Evolutionary conservation across 2,113 vertebrate genomes (phyloP).

Genomic region (Sula dactylatra): DNA sequence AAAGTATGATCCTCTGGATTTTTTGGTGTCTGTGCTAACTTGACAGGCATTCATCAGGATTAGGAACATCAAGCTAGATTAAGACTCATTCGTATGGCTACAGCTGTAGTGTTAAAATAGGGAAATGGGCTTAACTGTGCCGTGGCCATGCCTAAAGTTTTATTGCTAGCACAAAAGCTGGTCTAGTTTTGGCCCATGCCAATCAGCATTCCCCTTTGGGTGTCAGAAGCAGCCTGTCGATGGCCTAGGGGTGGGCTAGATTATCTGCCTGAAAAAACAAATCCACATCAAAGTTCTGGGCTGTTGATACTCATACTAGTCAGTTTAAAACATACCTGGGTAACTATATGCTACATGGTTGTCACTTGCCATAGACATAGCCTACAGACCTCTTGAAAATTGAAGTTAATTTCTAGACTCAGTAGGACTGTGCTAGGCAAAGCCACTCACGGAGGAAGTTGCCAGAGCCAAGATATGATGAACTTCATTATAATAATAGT

Average conservation of each 20-base stretch:
- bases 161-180: background rate
- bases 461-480: background rate
- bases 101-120: background rate
- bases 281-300: background rate
- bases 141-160: background rate
- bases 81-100: background rate
- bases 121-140: fast-evolving
- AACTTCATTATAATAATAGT: background rate
- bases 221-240: background rate
- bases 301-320: background rate
- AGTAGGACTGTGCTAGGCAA: background rate
- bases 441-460: background rate
- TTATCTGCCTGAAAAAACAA: background rate
- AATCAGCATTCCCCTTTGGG: background rate
- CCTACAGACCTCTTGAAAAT: background rate
- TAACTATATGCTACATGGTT: background rate
- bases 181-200: background rate
- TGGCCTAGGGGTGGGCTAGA: background rate
- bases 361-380: background rate
- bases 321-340: background rate
- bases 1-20: background rate
- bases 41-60: background rate
- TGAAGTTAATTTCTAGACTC: background rate
- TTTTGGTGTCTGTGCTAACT: background rate
- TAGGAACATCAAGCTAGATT: background rate